Base-by-base conservation (phyloP, 92 coral and sea anemone species). In the Parazoanthus atlanticus region DNA sequence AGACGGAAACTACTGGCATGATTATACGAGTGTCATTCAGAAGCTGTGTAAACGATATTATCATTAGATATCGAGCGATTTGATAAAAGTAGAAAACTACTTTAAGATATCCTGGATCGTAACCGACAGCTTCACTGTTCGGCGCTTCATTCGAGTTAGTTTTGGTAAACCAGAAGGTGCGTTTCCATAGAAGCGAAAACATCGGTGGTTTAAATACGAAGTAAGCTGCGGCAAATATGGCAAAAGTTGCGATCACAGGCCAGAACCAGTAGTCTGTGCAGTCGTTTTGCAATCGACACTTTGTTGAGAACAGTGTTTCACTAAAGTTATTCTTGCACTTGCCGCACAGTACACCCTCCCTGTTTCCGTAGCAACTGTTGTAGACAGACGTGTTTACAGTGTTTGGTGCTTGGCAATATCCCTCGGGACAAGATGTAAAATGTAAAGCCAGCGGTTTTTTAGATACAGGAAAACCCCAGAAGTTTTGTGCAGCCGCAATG, bases 341-440 rank as follows among this genome's bases (percentile, higher is more conserved):
- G 1, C 94, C 94, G 82, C 94, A 92, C 9, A 90, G 88, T 69
- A 77, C 64, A 17, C 94, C 94, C 30, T 80, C 83, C 38, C 94
- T 65, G 86, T 92, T 90, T n/a, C 94, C 94, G 49, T 41, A 64
- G 67, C 94, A 92, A 52, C 86, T 79, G 74, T 88, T 91, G 69
- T 66, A 91, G 30, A n/a, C 80, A 79, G 84, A 38, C 25, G 58
- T 47, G 28, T 12, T 30, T 80, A 66, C n/a, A 21, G 49, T 61
- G 89, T 46, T 49, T 15, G 89, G 74, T 16, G 91, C 34, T 23
- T 65, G 82, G 36, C 93, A 91, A 84, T 91, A 91, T 13, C 58
- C 61, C 61, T 65, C 85, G 32, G 93, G 93, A 58, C 93, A 91
- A 26, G 86, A 52, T 12, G 84, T 66, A 76, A 91, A 91, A 30